A percentile compares a stretch with the other conserved stretches of the same genome.
These are phyloP conservation scores for Drosophila sproati DNA, from an alignment of 1,140 invertebrate genomes.

Conservation along the genomic window DNA sequence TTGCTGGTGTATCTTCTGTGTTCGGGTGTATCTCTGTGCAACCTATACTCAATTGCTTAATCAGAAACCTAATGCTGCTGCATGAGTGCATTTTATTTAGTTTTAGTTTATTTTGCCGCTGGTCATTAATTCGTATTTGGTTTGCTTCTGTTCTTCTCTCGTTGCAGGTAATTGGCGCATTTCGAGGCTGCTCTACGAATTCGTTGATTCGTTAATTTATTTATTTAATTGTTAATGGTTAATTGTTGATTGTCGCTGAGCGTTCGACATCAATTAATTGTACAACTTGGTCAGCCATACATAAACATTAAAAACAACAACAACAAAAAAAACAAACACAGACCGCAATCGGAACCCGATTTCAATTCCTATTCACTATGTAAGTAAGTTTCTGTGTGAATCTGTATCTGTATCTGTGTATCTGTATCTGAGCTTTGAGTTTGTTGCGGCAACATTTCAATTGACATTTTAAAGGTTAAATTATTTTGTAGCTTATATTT, in stretches of 20 bases:
- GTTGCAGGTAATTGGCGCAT: conserved; percentile 52
- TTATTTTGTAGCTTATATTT: conserved; percentile 71
- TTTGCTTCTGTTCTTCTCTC: conserved; percentile 26
- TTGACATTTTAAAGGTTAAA: conserved; percentile 79
- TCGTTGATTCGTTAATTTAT: conserved; percentile 32
- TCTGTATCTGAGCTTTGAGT: conserved; percentile 18
- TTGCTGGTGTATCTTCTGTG: conserved; percentile 7
- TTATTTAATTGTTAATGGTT: conserved; percentile 63
- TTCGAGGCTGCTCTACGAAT: conserved; percentile 31
- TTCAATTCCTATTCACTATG: conserved; percentile 50
- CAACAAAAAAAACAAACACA: conserved; percentile 7
- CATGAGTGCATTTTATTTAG: conserved; percentile 35
- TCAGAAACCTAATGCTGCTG: conserved; percentile 65
- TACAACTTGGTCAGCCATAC: conserved; percentile 33
- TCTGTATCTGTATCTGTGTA: conserved; percentile 10
- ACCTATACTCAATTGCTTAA: conserved; percentile 68
- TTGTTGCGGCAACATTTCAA: conserved; percentile 63
- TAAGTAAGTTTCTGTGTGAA: conserved; percentile 15
- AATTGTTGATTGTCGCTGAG: conserved; percentile 65
- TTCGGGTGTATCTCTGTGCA: conserved; percentile 19
- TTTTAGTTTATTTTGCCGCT: conserved; percentile 37
- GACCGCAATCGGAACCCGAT: not conserved
- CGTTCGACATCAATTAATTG: conserved; percentile 70
- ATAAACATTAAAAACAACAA: not conserved
- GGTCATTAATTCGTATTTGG: conserved; percentile 18